Evolutionary conservation across 2,888 invertebrate species (phyloP), one percentile per base, ranked within the genome.

Genomic region (Saturnia pavonia): DNA sequence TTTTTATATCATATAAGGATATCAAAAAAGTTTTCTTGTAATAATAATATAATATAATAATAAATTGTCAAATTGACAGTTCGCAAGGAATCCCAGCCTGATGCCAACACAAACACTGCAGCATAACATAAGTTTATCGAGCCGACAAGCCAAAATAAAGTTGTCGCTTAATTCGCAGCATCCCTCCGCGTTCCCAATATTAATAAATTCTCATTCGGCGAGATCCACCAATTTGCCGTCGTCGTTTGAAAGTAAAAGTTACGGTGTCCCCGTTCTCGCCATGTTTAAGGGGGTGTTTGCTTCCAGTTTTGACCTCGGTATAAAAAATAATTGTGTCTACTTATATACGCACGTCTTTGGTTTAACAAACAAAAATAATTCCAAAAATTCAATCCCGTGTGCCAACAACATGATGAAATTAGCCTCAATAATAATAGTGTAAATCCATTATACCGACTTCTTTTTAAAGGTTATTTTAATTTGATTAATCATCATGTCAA

Each of bases 201-300:
- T 91, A 93, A 93, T 94, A 94, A 94, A 93, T 94, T 92, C 91
- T 91, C 91, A 91, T 94, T 91, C 84, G 80, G 85, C 79, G 88
- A 90, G 90, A 90, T 91, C 88, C 87, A 87, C 91, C 93, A 93
- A 93, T 93, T 92, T 92, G 91, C 91, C 88, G 85, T 79, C 82
- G 78, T 76, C 86, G 84, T 82, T 85, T 84, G 83, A 86, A 85
- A 88, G 88, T 84, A 84, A 87, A 91, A 92, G 90, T 92, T 92
- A 93, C 86, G 92, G 88, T 77, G 77, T 80, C 84, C 87, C 90
- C 88, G 88, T 57, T 57, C 85, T n/a, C n/a, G 80, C 84, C 86
- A 86, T 88, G 89, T 90, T 90, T 90, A 91, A 90, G 85, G 83
- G 82, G 82, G 85, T 83, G 76, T 81, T 82, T 72, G 65, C 57